Evolutionary conservation across 2,113 vertebrate genomes (phyloP).

Genomic region (Saccopteryx bilineata): DNA sequence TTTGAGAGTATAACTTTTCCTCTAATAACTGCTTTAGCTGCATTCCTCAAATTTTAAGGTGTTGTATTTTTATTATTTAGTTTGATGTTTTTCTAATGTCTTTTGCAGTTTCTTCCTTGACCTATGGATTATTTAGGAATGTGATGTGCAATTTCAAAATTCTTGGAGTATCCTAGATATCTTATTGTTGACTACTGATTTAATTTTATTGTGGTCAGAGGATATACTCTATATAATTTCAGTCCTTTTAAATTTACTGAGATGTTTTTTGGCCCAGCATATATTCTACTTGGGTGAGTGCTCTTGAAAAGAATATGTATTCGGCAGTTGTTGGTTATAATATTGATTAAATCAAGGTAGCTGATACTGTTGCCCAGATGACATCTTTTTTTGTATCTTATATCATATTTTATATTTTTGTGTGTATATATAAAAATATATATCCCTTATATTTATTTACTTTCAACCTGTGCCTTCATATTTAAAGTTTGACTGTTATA

Average conservation of each 20-base stretch:
- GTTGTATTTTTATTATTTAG: background rate
- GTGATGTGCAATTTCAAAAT: background rate
- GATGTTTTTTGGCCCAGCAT: background rate
- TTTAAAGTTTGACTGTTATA: background rate
- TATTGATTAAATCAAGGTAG: background rate
- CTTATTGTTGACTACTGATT: background rate
- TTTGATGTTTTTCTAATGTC: background rate
- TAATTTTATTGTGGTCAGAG: background rate
- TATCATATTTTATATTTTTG: background rate
- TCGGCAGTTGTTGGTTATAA: background rate
- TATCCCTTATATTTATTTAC: background rate
- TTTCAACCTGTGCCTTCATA: conserved; percentile 15
- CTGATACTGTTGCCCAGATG: background rate
- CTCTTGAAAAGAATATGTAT: background rate
- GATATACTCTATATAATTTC: too few relatives aligned
- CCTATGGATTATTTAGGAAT: background rate
- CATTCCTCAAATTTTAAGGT: background rate
- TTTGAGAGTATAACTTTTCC: background rate
- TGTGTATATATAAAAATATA: background rate
- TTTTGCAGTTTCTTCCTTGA: background rate
- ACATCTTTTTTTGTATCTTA: background rate
- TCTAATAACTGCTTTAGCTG: too few relatives aligned
- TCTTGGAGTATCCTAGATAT: background rate
- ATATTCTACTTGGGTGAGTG: background rate
- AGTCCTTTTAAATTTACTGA: too few relatives aligned